Base-by-base conservation (phyloP, 2,888 invertebrate genomes). In the Pemphredon lugubris region DNA sequence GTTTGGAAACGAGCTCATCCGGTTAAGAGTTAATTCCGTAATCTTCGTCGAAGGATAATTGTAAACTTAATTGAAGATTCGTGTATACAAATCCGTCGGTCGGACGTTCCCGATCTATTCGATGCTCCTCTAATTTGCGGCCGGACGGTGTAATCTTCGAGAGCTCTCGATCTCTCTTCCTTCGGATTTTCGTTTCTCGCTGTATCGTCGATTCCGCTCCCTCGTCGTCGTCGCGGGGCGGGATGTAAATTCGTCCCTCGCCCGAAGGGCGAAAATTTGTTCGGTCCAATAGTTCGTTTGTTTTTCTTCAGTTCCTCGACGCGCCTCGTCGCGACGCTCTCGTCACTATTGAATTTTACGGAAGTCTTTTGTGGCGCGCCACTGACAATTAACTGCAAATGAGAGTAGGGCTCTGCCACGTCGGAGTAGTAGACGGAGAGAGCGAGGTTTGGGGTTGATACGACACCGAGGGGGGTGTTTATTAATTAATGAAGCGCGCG, bases 401-500 rank as follows among this genome's bases (percentile, higher is more conserved):
- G 63, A 67, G 53, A 13, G 42, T 11, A 9, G 16, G 39, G 16
- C 16, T n/a, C n/a, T n/a, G 45, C 0, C 23, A 13, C 3, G 20
- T 14, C 11, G 13, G 9, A 18, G 7, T 34, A 26, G 9, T 13
- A 34, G 42, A 6, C 7, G 11, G 21, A 2, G 1, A 37, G 18
- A 14, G 54, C 3, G 26, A 0, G 53, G n/a, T 26, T 26, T 7
- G 45, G 39, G 55, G 21, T 16, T 18, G 53, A 16, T 2, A 34
- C 39, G 42, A 7, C 37, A 16, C 16, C 39, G 32, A 48, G 55
- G 4, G 69, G 65, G 39, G 47, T 70, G 76, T 82, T 79, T 79
- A 76, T 83, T 75, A 80, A 79, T 82, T 82, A 82, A 82, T 70
- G 70, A 78, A 76, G 63, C 73, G 71, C 60, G 45, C 63, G 80